Evolutionary conservation across 2,113 vertebrate species (phyloP), one percentile per base, ranked within the genome.

Genomic region (Gorsachius goisagi): DNA sequence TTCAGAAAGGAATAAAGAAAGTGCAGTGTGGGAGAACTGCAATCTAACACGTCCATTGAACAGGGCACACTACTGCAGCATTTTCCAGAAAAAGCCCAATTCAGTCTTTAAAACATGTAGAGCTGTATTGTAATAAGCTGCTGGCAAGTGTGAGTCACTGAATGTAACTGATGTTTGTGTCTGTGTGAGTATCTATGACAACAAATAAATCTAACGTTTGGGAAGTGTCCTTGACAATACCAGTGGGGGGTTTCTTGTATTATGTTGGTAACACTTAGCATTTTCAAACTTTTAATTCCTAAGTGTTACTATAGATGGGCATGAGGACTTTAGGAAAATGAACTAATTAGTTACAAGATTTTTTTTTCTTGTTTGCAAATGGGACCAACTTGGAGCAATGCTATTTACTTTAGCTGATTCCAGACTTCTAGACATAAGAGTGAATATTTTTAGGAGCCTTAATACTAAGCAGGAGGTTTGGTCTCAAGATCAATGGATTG

Each of bases 131-230:
- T 11, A 82, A 79, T 13, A 58, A 82, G 63, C 76, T 89, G 80
- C 58, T 95, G 94, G 91, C 80, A 75, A 93, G 73, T 33, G 56
- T 11, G 47, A 91, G 81, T 59, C 84, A 69, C 85, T 89, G 77
- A 60, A 69, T 50, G 35, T 32, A 37, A 22, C n/a, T 58, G 41
- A 50, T 87, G 91, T 76, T 91, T 94, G 89, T 68, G 84, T 85
- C 84, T 91, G 49, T 37, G 50, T 27, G 37, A 92, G 91, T 96
- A 85, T 93, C 96, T 95, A 85, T 97, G 94, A 91, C 94, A 96
- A 96, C 94, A 95, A 88, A 85, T 68, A 87, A 66, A 88, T 68
- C 58, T 47, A 5, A 32, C 33, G 26, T 69, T 85, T 73, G 81
- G 69, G 67, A 93, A 88, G 67, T 41, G 69, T 83, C 78, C 93